phyloP scores from a whole-genome alignment of 37 sponge, comb jelly and placozoan genomes.

The Diacarnus erythraeanus region DNA sequence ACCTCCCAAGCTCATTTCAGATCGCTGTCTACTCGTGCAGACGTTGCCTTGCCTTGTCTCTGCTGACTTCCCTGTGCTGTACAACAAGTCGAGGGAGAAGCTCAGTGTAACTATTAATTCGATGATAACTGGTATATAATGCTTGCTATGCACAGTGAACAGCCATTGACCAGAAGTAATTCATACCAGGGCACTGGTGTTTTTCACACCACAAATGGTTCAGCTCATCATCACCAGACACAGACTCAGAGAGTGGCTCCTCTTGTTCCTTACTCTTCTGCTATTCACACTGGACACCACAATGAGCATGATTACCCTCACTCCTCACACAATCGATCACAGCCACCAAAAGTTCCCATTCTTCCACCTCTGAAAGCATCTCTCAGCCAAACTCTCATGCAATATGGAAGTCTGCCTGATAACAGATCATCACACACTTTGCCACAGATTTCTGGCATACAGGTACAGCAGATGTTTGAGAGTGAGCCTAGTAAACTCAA shows the following conservation, averaged over 20 bases:
- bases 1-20: too few relatives aligned
- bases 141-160: conserved; percentile 73
- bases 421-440: conserved; percentile 25
- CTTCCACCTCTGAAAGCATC: conserved; percentile 51
- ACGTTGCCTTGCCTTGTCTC: too few relatives aligned
- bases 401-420: conserved; percentile 41
- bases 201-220: neutral
- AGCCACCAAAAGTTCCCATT: neutral
- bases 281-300: neutral
- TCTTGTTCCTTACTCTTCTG: too few relatives aligned
- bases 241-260: neutral
- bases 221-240: neutral
- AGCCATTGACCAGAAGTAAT: conserved; percentile 65
- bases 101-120: too few relatives aligned
- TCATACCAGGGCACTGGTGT: conserved; percentile 59
- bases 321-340: neutral
- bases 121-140: too few relatives aligned
- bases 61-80: too few relatives aligned
- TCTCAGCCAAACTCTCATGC: conserved; percentile 1
- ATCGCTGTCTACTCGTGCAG: too few relatives aligned
- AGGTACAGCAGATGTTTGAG: conserved; percentile 78
- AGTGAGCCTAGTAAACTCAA: conserved; percentile 10
- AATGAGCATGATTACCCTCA: neutral
- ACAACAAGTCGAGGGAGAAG: too few relatives aligned
- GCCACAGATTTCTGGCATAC: conserved; percentile 62